A percentile compares a stretch with the other conserved stretches of the same genome.
Conservation (phyloP, 2,797 vertebrate species). For the Bovichtus diacanthus region DNA sequence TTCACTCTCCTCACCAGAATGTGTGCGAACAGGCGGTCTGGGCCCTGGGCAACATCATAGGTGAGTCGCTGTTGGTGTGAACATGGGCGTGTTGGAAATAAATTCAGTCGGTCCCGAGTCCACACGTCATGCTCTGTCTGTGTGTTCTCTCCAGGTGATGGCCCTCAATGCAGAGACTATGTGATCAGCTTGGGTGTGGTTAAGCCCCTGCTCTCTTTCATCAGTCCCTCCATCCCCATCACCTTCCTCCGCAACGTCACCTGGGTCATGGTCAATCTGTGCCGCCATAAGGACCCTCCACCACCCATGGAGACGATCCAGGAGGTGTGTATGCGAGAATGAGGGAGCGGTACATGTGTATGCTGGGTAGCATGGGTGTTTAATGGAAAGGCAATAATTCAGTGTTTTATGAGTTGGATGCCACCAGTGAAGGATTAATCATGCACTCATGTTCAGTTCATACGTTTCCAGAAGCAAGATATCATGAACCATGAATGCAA, state of each 20-base stretch:
- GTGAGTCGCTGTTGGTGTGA: conserved; percentile 80
- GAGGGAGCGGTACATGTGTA: neutral
- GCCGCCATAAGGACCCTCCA: conserved; percentile 99
- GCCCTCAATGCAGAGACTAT: conserved; percentile 98
- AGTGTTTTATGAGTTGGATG: neutral
- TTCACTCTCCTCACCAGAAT: conserved; percentile 98
- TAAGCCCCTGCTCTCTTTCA: conserved; percentile 97
- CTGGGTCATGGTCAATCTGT: conserved; percentile 99
- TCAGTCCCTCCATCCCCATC: conserved; percentile 99
- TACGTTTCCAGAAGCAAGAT: neutral
- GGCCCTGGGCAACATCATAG: conserved; percentile 99
- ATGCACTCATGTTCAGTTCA: neutral
- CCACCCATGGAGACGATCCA: conserved; percentile 99
- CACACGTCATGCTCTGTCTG: neutral
- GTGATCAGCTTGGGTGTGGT: conserved; percentile 98
- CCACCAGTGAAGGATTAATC: neutral
- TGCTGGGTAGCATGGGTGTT: neutral
- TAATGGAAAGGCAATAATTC: neutral
- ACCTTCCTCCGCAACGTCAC: conserved; percentile 99
- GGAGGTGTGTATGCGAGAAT: conserved; percentile 84
- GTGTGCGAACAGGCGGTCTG: conserved; percentile 99
- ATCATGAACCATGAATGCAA: neutral
- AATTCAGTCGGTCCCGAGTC: neutral
- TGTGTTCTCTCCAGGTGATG: conserved; percentile 89
- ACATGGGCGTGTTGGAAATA: neutral